These are phyloP conservation scores for Echinometra lucunter DNA, from an alignment of 53 echinoderm and acorn worm species.

Conservation along the genomic window DNA sequence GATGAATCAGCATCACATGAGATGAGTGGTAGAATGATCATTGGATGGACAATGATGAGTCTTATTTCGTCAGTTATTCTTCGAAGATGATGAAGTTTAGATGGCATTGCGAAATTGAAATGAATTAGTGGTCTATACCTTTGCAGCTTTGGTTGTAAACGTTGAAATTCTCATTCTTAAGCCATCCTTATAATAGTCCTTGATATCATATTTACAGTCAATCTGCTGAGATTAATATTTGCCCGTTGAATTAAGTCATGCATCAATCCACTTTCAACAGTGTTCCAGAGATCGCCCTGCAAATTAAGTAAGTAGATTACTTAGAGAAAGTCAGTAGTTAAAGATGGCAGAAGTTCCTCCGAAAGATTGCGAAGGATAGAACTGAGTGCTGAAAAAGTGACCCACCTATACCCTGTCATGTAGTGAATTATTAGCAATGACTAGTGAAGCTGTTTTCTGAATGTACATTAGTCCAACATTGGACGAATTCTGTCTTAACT, in stretches of 20 bases:
- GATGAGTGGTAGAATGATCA: slow-evolving; percentile 15
- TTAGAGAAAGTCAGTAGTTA: background rate
- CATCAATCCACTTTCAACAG: background rate
- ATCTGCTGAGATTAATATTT: background rate
- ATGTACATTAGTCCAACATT: too few species aligned
- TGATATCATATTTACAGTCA: background rate
- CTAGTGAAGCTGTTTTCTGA: too few species aligned
- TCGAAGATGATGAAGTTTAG: background rate
- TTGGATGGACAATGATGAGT: background rate
- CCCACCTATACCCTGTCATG: too few species aligned
- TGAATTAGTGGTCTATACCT: background rate
- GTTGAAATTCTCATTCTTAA: background rate
- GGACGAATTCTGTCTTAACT: too few species aligned
- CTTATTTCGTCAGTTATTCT: background rate
- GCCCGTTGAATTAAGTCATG: background rate
- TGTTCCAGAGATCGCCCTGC: background rate
- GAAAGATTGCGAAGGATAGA: background rate
- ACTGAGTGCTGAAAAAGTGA: background rate
- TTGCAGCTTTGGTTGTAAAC: background rate
- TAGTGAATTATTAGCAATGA: too few species aligned
- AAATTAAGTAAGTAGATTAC: background rate
- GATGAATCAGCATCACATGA: slow-evolving; percentile 3
- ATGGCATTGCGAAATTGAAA: background rate
- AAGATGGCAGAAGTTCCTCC: background rate
- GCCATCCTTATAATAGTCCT: background rate